A percentile compares a stretch with the other conserved stretches of the same genome.
phyloP scores from a whole-genome alignment of 2,888 invertebrate genomes.

The Athalia cordata region DNA sequence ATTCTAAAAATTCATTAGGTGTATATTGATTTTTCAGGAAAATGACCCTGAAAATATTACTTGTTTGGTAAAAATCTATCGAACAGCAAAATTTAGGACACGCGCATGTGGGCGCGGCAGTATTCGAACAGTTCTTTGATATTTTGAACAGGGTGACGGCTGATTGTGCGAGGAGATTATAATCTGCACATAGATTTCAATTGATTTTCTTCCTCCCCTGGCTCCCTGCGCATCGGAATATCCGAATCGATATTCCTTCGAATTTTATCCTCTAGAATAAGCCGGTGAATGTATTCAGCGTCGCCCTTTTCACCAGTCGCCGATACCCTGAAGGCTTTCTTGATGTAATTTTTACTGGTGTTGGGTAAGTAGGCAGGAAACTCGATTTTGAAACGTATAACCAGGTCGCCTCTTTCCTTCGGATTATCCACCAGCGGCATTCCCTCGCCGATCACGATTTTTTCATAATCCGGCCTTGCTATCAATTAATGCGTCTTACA shows the following conservation, averaged over 20 bases:
- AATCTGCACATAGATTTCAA: constrained; percentile 50
- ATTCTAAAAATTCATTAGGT: too few species aligned
- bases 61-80: too few species aligned
- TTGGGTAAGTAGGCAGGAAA: constrained; percentile 77
- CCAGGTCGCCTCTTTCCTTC: constrained; percentile 81
- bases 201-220: constrained; percentile 52
- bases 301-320: constrained; percentile 48
- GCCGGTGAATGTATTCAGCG: constrained; percentile 57
- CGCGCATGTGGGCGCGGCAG: background rate
- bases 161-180: background rate
- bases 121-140: background rate
- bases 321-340: constrained; percentile 60
- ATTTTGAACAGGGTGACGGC: background rate
- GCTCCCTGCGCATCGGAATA: constrained; percentile 54
- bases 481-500: constrained; percentile 48
- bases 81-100: background rate
- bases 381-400: constrained; percentile 80
- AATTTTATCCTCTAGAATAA: constrained; percentile 59
- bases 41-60: too few species aligned
- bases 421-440: constrained; percentile 80
- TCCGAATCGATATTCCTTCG: constrained; percentile 58
- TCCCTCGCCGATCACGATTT: constrained; percentile 83
- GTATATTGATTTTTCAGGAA: too few species aligned
- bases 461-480: constrained; percentile 79
- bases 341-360: constrained; percentile 70